A percentile compares a stretch with the other conserved stretches of the same genome.
These are phyloP conservation scores for Gambusia affinis DNA, from an alignment of 2,113 vertebrate genomes.

Conservation along the genomic window DNA sequence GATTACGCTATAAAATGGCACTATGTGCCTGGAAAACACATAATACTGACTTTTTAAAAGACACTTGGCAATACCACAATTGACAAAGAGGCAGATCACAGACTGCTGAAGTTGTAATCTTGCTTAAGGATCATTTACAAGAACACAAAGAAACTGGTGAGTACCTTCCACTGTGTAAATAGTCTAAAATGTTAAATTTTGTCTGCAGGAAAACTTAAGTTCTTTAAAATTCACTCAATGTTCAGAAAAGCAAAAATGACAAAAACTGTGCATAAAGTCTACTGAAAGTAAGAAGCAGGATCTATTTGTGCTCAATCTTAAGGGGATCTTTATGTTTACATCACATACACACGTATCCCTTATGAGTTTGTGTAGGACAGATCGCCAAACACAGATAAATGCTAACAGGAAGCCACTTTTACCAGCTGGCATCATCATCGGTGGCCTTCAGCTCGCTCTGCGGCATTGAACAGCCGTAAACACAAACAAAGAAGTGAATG, in stretches of 20 bases:
- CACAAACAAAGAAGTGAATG: slow-evolving; percentile 53
- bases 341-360: not conserved
- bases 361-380: not conserved
- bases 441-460: slow-evolving; percentile 7
- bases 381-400: slow-evolving; percentile 2
- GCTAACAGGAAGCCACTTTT: not conserved
- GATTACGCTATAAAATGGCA: too few relatives aligned
- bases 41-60: too few relatives aligned
- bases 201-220: not conserved
- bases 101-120: slow-evolving; percentile 16
- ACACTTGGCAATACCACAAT: slow-evolving; percentile 3
- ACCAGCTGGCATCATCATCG: slow-evolving; percentile 18
- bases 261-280: not conserved
- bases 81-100: slow-evolving; percentile 12
- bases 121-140: slow-evolving; percentile 29
- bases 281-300: too few relatives aligned
- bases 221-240: not conserved
- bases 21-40: too few relatives aligned
- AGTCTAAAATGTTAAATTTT: not conserved
- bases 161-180: not conserved
- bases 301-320: not conserved
- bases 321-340: not conserved
- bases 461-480: slow-evolving; percentile 30
- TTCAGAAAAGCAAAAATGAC: not conserved
- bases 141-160: slow-evolving; percentile 9